Percentiles rank a stretch among this genome's conserved stretches.
Evolutionary conservation across 2,797 vertebrate genomes (phyloP).

Genomic region (Diceros bicornis): DNA sequence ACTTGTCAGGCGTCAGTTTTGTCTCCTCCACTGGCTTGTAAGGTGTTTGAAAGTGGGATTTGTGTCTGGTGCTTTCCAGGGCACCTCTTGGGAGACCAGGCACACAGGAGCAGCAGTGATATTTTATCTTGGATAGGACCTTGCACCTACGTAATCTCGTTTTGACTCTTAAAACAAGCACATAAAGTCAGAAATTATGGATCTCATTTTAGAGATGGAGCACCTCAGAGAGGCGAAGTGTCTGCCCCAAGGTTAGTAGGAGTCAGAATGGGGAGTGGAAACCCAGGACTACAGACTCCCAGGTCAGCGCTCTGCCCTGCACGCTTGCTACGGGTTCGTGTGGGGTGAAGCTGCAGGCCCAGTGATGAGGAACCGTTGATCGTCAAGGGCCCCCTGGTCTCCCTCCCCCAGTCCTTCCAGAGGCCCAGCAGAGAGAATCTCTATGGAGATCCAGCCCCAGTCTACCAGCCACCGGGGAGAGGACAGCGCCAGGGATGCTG

Average conservation of each 20-base stretch:
- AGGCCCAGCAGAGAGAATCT: neutral
- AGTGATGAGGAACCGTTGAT: neutral
- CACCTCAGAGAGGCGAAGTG: neutral
- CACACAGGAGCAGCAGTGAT: neutral
- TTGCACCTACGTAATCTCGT: neutral
- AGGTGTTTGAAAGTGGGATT: neutral
- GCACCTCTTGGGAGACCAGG: neutral
- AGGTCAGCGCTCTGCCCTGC: too few relatives aligned
- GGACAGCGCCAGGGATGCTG: neutral
- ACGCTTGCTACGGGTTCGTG: rapidly evolving
- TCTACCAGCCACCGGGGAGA: neutral
- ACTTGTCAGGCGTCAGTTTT: neutral
- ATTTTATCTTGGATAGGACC: neutral
- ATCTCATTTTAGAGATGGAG: neutral
- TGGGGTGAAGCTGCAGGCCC: neutral
- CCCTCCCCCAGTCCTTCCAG: neutral
- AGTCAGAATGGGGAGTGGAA: neutral
- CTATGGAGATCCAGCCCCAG: neutral
- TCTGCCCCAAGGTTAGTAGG: neutral
- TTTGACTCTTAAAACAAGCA: neutral
- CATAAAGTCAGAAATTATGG: neutral
- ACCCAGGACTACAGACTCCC: neutral
- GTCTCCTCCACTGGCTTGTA: neutral
- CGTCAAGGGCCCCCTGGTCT: neutral
- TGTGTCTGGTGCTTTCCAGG: neutral